A percentile compares a stretch with the other conserved stretches of the same genome.
These are phyloP conservation scores for Drosophila setosimentum DNA, from an alignment of 2,888 invertebrate species.

Conservation along the genomic window DNA sequence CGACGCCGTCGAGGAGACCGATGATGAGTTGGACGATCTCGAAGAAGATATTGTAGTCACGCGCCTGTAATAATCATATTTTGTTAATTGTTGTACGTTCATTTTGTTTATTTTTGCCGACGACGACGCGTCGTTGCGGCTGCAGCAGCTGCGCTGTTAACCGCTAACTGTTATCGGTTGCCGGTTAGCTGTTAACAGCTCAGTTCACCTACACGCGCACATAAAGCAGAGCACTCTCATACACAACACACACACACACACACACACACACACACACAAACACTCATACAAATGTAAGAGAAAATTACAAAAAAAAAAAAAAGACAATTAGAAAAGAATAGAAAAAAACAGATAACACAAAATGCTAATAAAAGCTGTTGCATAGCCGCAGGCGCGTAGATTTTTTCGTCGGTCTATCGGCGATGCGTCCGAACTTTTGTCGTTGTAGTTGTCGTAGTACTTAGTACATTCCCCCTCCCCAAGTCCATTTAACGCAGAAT, in stretches of 20 bases:
- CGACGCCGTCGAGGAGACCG: slow-evolving; percentile 90
- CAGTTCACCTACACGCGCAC: slow-evolving; percentile 26
- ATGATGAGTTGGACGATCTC: slow-evolving; percentile 94
- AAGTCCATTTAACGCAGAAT: slow-evolving; percentile 51
- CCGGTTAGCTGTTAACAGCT: slow-evolving; percentile 16
- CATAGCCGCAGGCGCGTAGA: slow-evolving; percentile 58
- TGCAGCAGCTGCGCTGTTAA: slow-evolving; percentile 45
- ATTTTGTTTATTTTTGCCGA: slow-evolving; percentile 56
- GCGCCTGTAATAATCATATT: slow-evolving; percentile 87
- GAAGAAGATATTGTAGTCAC: slow-evolving; percentile 95
- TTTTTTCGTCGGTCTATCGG: slow-evolving; percentile 28
- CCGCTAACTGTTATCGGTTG: slow-evolving; percentile 13
- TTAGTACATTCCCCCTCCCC: slow-evolving; percentile 68
- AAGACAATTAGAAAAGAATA: slow-evolving; percentile 18
- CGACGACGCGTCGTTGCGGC: slow-evolving; percentile 43
- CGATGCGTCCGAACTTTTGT: slow-evolving; percentile 48
- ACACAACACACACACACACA: slow-evolving; percentile 21
- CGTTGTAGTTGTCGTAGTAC: slow-evolving; percentile 61
- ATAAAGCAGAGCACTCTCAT: slow-evolving; percentile 9
- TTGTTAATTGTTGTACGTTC: slow-evolving; percentile 61
- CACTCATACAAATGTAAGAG: slow-evolving; percentile 16
- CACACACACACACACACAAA: slow-evolving; percentile 19
- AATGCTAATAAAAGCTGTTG: slow-evolving; percentile 40
- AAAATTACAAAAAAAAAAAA: slow-evolving; percentile 11
- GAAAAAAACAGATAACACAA: slow-evolving; percentile 8